Conservation (phyloP, 2,797 vertebrate genomes). For the Diceros bicornis region DNA sequence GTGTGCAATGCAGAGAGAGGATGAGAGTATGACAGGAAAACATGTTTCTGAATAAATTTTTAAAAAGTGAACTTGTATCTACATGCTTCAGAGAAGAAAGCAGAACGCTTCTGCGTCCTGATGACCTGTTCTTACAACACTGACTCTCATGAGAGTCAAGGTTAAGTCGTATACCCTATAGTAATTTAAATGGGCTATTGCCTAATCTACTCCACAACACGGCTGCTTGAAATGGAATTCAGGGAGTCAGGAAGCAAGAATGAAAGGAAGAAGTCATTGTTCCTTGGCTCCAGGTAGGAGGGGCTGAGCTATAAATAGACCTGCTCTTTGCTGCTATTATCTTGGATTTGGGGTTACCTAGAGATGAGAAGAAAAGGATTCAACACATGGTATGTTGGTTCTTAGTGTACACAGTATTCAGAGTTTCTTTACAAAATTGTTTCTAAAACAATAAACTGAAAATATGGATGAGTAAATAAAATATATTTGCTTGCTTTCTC, state of each 20-base stretch:
- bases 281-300: background rate
- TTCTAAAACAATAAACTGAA: background rate
- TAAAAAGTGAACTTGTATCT: background rate
- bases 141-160: background rate
- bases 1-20: background rate
- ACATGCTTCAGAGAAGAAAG: background rate
- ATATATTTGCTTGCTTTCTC: background rate
- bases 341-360: background rate
- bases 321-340: rapidly evolving
- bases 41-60: background rate
- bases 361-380: background rate
- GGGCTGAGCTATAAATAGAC: background rate
- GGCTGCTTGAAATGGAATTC: background rate
- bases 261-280: background rate
- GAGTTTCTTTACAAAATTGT: background rate
- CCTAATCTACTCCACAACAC: background rate
- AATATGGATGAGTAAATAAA: background rate
- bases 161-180: background rate
- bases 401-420: background rate
- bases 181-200: background rate
- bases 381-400: background rate
- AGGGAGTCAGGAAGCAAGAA: background rate
- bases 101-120: background rate
- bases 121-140: background rate
- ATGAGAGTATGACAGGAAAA: background rate